A percentile compares a stretch with the other conserved stretches of the same genome.
Conservation (phyloP, 2,888 invertebrate genomes). For the Diplolepis rosae region DNA sequence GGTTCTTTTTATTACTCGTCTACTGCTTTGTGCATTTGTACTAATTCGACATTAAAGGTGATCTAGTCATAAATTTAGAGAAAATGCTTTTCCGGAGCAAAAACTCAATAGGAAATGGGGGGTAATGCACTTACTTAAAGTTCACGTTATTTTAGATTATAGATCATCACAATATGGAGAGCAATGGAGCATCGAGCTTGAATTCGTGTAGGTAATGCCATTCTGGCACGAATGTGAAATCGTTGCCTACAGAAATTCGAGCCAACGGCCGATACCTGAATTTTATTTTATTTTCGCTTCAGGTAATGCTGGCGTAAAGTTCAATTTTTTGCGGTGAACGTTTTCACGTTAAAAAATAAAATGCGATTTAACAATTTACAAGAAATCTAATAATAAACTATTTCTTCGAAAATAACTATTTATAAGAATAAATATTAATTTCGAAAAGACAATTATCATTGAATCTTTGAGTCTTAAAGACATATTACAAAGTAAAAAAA, state of each 20-base stretch:
- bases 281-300: slow-evolving; percentile 21
- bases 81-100: no score
- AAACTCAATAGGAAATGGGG: not conserved
- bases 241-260: slow-evolving; percentile 2
- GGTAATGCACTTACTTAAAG: slow-evolving; percentile 22
- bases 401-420: no score
- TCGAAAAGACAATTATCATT: no score
- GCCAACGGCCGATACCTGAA: slow-evolving; percentile 15
- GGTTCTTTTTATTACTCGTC: no score
- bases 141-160: slow-evolving; percentile 12
- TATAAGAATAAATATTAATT: no score
- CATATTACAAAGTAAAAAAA: no score
- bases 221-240: slow-evolving; percentile 26
- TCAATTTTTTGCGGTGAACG: not conserved
- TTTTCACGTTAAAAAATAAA: not conserved
- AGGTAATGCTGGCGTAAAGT: not conserved
- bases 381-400: no score
- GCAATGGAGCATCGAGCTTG: slow-evolving; percentile 20
- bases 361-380: not conserved
- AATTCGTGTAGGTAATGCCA: not conserved
- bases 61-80: not conserved
- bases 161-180: slow-evolving; percentile 25
- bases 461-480: no score
- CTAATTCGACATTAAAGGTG: not conserved
- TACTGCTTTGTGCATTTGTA: no score